A percentile compares a stretch with the other conserved stretches of the same genome.
phyloP scores from a whole-genome alignment of 2,888 invertebrate species.

The Frankliniella intonsa region DNA sequence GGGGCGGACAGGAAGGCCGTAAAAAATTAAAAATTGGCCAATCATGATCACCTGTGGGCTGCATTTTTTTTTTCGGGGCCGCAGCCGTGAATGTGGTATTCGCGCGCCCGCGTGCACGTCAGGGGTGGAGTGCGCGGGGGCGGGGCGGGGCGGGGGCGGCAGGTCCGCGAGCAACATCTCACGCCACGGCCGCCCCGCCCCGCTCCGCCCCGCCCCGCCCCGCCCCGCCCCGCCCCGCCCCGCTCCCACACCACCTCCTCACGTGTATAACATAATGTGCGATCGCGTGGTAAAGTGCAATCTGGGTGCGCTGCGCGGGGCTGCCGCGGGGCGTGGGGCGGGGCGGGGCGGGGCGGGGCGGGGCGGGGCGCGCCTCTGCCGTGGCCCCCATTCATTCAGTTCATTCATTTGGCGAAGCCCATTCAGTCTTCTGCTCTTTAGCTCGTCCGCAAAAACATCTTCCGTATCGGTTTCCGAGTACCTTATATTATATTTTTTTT shows the following conservation, averaged over 20 bases:
- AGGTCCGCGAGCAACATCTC: no score
- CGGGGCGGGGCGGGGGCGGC: neutral
- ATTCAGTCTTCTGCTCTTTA: no score
- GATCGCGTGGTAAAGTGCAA: no score
- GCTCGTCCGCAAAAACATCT: no score
- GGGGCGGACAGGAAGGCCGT: neutral
- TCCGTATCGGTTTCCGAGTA: no score
- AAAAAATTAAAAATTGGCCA: conserved; percentile 19
- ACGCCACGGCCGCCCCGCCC: neutral
- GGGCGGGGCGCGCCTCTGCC: neutral
- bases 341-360: neutral
- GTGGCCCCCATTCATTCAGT: neutral
- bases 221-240: neutral
- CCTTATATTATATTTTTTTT: no score
- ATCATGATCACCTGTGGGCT: conserved; percentile 1
- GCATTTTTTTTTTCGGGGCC: neutral
- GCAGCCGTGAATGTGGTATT: neutral
- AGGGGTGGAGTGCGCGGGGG: neutral
- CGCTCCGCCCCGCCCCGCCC: neutral
- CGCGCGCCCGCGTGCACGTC: neutral
- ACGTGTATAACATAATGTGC: neutral
- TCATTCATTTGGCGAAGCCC: neutral
- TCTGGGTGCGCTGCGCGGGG: neutral
- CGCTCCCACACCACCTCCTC: neutral
- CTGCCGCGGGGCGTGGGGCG: neutral